Evolutionary conservation across 2,888 invertebrate species (phyloP).

Genomic region (Dryobota labecula): DNA sequence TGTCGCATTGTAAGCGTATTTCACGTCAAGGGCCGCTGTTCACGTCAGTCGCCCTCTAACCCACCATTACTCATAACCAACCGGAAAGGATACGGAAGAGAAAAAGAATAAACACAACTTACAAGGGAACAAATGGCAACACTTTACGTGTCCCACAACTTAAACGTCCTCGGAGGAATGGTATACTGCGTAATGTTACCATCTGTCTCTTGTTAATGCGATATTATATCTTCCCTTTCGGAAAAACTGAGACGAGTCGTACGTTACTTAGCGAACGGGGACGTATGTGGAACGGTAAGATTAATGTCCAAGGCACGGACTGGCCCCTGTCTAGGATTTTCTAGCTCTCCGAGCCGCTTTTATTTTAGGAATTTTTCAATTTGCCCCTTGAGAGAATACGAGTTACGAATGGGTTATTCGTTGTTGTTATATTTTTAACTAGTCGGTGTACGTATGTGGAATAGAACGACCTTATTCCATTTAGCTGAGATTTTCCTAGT

Average conservation of each 20-base stretch:
- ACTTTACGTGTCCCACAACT: slow-evolving; percentile 87
- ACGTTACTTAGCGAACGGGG: slow-evolving; percentile 69
- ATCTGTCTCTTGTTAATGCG: slow-evolving; percentile 82
- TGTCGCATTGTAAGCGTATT: slow-evolving; percentile 79
- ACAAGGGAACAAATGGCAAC: slow-evolving; percentile 85
- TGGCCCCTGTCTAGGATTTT: slow-evolving; percentile 71
- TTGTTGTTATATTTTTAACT: slow-evolving; percentile 62
- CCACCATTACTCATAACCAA: slow-evolving; percentile 85
- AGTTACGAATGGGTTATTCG: slow-evolving; percentile 75
- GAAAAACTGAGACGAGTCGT: slow-evolving; percentile 71
- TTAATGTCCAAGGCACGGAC: slow-evolving; percentile 68
- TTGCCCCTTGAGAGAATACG: slow-evolving; percentile 78
- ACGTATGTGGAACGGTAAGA: slow-evolving; percentile 71
- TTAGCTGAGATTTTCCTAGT: slow-evolving; percentile 22
- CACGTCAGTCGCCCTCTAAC: slow-evolving; percentile 77
- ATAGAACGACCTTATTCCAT: slow-evolving; percentile 21
- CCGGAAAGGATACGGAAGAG: slow-evolving; percentile 78
- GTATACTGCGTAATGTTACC: slow-evolving; percentile 84
- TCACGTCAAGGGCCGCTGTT: slow-evolving; percentile 74
- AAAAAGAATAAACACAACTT: slow-evolving; percentile 85
- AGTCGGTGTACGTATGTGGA: slow-evolving; percentile 30
- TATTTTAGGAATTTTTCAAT: slow-evolving; percentile 81
- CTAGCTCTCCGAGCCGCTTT: slow-evolving; percentile 70
- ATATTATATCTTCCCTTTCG: slow-evolving; percentile 78
- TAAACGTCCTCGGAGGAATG: slow-evolving; percentile 83